Conservation (phyloP, 1,140 invertebrate species). For the Trachymyrmex septentrionalis region DNA sequence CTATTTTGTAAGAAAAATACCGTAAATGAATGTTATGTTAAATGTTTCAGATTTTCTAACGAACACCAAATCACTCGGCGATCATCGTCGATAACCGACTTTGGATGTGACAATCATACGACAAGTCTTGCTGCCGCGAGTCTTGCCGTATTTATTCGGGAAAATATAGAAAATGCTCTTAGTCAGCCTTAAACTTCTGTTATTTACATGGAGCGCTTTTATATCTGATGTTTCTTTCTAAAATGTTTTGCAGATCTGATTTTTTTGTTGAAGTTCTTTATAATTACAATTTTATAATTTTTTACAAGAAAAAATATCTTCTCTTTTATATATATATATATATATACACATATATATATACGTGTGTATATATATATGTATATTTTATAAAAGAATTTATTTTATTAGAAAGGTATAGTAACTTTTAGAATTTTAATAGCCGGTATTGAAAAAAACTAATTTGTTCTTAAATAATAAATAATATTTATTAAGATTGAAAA, state of each 20-base stretch:
- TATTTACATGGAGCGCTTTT: not conserved
- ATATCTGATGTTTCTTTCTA: not conserved
- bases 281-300: not conserved
- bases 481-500: conserved; percentile 2
- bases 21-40: not conserved
- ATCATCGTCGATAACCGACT: conserved; percentile 75
- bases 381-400: not conserved
- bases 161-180: conserved; percentile 73
- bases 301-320: not conserved
- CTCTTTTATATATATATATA: not conserved
- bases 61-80: conserved; percentile 48
- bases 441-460: not conserved
- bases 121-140: conserved; percentile 76
- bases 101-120: conserved; percentile 79
- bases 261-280: not conserved
- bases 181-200: not conserved
- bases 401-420: not conserved
- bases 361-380: not conserved
- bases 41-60: conserved; percentile 24
- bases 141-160: conserved; percentile 77
- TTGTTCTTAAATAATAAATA: conserved; percentile 1
- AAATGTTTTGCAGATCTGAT: not conserved
- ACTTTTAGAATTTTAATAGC: not conserved
- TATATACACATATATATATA: no score
- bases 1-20: not conserved